Percentiles rank a stretch among this genome's conserved stretches.
phyloP scores from a whole-genome alignment of 2,797 vertebrate genomes.

The Ceyx erithaca region DNA sequence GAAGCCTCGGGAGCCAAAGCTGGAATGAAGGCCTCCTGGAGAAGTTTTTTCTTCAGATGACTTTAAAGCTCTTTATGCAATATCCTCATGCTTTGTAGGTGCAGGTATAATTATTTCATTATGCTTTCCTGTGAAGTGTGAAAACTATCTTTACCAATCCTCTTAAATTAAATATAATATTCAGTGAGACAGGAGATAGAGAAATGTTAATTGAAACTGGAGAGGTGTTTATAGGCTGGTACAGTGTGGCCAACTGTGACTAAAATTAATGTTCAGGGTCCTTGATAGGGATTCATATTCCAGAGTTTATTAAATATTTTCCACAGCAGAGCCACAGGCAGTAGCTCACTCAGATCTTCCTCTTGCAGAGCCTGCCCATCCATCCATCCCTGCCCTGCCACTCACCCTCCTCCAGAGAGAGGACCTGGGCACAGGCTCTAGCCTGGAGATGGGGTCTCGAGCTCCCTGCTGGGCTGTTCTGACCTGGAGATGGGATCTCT shows the following conservation, averaged over 20 bases:
- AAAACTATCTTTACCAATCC: conserved; percentile 84
- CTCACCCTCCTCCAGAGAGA: fast-evolving
- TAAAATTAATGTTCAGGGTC: conserved; percentile 78
- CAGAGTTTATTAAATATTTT: conserved; percentile 67
- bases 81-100: conserved; percentile 80
- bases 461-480: no score
- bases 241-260: conserved; percentile 79
- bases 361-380: fast-evolving
- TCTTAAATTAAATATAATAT: conserved; percentile 85
- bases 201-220: conserved; percentile 84
- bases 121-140: conserved; percentile 86
- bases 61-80: conserved; percentile 75
- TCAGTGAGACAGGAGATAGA: conserved; percentile 79
- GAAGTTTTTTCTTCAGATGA: conserved; percentile 58
- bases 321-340: neutral
- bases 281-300: conserved; percentile 65
- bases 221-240: conserved; percentile 84
- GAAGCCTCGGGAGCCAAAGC: neutral
- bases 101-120: conserved; percentile 86
- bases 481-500: no score
- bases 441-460: no score
- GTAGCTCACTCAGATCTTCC: neutral
- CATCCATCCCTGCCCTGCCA: neutral
- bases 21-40: neutral
- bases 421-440: neutral